These are phyloP conservation scores for Melieria omissa DNA, from an alignment of 2,888 invertebrate genomes.

Conservation along the genomic window DNA sequence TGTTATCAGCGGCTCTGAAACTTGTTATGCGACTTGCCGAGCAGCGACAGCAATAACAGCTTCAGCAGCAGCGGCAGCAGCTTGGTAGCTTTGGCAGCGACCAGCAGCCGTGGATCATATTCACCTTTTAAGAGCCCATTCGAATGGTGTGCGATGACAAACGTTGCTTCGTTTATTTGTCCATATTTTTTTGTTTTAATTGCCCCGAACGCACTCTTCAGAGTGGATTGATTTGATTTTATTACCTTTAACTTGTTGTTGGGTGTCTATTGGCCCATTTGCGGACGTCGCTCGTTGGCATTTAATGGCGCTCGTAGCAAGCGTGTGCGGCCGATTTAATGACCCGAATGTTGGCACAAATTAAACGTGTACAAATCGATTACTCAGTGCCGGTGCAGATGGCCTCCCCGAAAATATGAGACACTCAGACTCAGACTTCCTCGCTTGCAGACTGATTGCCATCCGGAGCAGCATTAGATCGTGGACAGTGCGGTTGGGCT, in stretches of 20 bases:
- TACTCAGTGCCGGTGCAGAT: background rate
- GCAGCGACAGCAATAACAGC: constrained; percentile 1
- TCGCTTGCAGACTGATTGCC: no score
- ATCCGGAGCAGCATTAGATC: no score
- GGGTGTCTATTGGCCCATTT: background rate
- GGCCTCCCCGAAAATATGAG: no score
- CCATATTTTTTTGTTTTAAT: constrained; percentile 1
- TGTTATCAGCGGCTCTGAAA: constrained; percentile 20
- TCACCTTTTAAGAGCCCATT: background rate
- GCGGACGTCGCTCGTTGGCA: background rate
- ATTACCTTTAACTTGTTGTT: background rate
- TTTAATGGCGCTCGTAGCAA: background rate
- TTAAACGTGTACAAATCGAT: constrained; percentile 6
- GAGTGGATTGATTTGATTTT: background rate
- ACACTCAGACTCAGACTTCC: no score
- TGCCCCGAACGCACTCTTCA: background rate
- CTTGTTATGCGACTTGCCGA: background rate
- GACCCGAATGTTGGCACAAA: background rate
- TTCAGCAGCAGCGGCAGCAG: background rate
- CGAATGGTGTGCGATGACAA: background rate
- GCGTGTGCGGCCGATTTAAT: constrained; percentile 4
- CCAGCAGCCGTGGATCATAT: constrained; percentile 16
- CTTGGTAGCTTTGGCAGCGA: background rate
- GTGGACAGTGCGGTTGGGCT: background rate
- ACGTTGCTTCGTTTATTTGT: background rate